phyloP scores from a whole-genome alignment of 1,140 invertebrate genomes.

The Telenomus remus region DNA sequence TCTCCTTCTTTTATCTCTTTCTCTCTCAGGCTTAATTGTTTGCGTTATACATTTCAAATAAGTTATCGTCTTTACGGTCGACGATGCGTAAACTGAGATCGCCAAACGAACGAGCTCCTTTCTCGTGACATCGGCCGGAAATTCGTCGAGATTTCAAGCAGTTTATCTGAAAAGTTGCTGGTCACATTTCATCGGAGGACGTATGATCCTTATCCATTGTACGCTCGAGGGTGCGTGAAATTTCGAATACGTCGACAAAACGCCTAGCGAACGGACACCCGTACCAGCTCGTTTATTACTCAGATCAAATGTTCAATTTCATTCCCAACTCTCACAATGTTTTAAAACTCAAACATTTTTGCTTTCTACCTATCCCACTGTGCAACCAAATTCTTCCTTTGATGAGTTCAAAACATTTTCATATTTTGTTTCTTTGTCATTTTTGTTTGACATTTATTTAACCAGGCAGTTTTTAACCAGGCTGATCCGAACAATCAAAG shows the following conservation, averaged over 20 bases:
- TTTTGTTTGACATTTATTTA: too few relatives aligned
- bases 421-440: too few relatives aligned
- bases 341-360: too few relatives aligned
- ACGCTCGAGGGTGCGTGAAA: conserved; percentile 48
- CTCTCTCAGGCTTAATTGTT: conserved; percentile 21
- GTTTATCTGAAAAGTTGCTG: conserved; percentile 50
- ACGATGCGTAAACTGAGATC: conserved; percentile 50
- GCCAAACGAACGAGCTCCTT: conserved; percentile 46
- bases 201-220: conserved; percentile 49
- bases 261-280: conserved; percentile 36
- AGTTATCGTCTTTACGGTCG: conserved; percentile 57
- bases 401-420: too few relatives aligned
- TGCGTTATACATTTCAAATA: conserved; percentile 49
- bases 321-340: background rate
- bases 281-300: conserved; percentile 37
- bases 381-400: background rate
- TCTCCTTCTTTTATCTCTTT: too few relatives aligned
- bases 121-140: conserved; percentile 45
- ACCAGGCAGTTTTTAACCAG: too few relatives aligned
- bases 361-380: conserved; percentile 18
- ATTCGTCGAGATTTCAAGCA: conserved; percentile 43
- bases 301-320: conserved; percentile 31
- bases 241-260: conserved; percentile 47
- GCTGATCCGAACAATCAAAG: too few relatives aligned
- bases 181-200: conserved; percentile 48